A percentile compares a stretch with the other conserved stretches of the same genome.
phyloP scores from a whole-genome alignment of 2,888 invertebrate genomes.

The Isoperla grammatica region DNA sequence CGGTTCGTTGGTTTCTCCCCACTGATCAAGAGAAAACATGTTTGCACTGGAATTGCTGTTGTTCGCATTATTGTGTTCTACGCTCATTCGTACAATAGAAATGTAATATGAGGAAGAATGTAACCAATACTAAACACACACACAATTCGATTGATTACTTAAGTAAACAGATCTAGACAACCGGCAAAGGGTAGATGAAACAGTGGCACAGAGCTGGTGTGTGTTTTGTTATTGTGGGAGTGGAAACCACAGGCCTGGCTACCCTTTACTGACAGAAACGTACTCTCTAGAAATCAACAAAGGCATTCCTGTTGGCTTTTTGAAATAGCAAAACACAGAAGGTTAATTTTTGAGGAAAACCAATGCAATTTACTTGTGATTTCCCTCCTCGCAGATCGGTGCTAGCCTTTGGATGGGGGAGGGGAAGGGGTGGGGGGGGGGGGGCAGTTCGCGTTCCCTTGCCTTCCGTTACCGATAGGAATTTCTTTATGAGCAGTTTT shows the following conservation, averaged over 20 bases:
- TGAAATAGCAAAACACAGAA: slow-evolving; percentile 18
- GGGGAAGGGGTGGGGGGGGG: no score
- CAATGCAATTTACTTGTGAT: slow-evolving; percentile 19
- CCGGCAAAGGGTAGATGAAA: not conserved
- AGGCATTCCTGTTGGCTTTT: slow-evolving; percentile 25
- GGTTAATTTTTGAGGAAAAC: slow-evolving; percentile 12
- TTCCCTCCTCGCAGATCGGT: slow-evolving; percentile 8
- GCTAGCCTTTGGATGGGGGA: not conserved
- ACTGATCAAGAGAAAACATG: no score
- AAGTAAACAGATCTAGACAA: slow-evolving; percentile 14
- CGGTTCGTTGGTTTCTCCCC: no score
- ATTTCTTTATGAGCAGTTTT: slow-evolving; percentile 29
- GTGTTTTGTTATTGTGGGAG: slow-evolving; percentile 3
- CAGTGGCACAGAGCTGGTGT: not conserved
- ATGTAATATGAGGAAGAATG: slow-evolving; percentile 16
- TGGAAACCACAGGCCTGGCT: slow-evolving; percentile 8
- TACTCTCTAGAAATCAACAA: slow-evolving; percentile 19
- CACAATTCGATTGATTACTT: slow-evolving; percentile 20
- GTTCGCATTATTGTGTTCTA: no score
- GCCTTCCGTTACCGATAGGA: slow-evolving; percentile 21
- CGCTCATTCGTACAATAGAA: no score
- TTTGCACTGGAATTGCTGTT: no score
- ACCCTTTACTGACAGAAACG: slow-evolving; percentile 20
- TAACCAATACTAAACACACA: slow-evolving; percentile 4
- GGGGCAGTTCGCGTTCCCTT: slow-evolving; percentile 2